Base-by-base conservation (phyloP, 2,888 invertebrate species). In the Leptarthrus brevirostris region DNA sequence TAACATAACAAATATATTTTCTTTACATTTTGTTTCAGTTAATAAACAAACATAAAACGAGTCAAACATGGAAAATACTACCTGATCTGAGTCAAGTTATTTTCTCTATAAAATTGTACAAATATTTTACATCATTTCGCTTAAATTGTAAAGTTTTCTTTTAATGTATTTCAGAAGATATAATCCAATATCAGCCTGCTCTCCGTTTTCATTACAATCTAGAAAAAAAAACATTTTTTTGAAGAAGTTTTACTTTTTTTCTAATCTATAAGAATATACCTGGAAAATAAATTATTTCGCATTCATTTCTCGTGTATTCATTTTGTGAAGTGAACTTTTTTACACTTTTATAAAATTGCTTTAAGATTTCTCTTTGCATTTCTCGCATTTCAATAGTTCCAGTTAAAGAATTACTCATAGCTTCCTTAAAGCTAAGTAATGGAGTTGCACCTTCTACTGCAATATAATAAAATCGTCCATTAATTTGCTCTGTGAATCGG, bases 371-470 rank as follows among this genome's bases (percentile, higher is more conserved):
- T 0, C 81, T 78, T 54, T 79, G 78, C 80, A 84, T 80, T 56
- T 78, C 81, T 3, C 74, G 74, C 81, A 83, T 83, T 74, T 81
- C 78, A 78, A 78, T 78, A 0, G 83, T 82, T 0, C 77, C 72
- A 0, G 83, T 81, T 2, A 76, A 24, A 34, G 78, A 71, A 20
- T 76, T 79, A 52, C 79, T 69, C 74, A 83, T 75, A 0, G 82
- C 72, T 0, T 84, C 83, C 49, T 80, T 82, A 72, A 80, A 84
- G 8, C 81, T 80, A 26, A 83, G n/a, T 77, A 84, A 75, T 0
- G 84, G 84, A 0, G 84, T 83, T 1, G 84, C 84, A 0, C 83
- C 83, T 77, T 84, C 83, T 34, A 83, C 69, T 0, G 80, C 79
- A 18, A 83, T 77, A 69, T 83, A 84, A 70, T 81, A 83, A 2